These are phyloP conservation scores for Sebastes schlegelii DNA, from an alignment of 2,113 vertebrate species.

Conservation along the genomic window DNA sequence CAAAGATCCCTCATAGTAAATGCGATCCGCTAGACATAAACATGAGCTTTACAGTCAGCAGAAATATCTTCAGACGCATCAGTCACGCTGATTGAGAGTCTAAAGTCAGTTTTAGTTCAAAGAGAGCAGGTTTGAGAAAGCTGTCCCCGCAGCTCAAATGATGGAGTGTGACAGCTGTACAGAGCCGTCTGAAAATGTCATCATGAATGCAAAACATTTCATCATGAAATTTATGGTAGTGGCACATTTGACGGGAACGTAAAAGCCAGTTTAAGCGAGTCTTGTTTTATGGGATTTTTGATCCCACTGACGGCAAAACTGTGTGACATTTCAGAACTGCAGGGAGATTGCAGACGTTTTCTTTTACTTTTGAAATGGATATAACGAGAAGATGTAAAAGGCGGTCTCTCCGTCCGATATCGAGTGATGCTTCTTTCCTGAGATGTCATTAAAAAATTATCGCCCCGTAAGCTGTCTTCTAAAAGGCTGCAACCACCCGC, in stretches of 20 bases:
- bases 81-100: conserved; percentile 15
- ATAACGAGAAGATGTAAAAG: conserved; percentile 37
- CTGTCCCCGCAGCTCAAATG: conserved; percentile 14
- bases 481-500: background rate
- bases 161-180: conserved; percentile 37
- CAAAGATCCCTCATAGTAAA: conserved; percentile 2
- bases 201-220: conserved; percentile 47
- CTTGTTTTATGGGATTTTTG: conserved; percentile 46
- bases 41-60: conserved; percentile 2
- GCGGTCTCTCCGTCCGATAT: conserved; percentile 13
- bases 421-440: conserved; percentile 10
- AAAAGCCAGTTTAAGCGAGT: conserved; percentile 40
- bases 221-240: conserved; percentile 22
- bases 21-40: conserved; percentile 9
- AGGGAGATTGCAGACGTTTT: conserved; percentile 30
- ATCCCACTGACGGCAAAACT: conserved; percentile 36
- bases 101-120: conserved; percentile 43
- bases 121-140: conserved; percentile 30
- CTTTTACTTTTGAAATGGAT: conserved; percentile 54
- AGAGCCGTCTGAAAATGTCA: conserved; percentile 45
- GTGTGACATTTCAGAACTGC: conserved; percentile 50
- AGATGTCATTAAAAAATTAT: conserved; percentile 35
- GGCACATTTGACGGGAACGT: conserved; percentile 33
- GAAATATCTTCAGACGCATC: conserved; percentile 36
- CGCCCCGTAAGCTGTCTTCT: conserved; percentile 1